Base-by-base conservation (phyloP, 2,113 vertebrate genomes). In the Lamprologus tigripictilis region DNA sequence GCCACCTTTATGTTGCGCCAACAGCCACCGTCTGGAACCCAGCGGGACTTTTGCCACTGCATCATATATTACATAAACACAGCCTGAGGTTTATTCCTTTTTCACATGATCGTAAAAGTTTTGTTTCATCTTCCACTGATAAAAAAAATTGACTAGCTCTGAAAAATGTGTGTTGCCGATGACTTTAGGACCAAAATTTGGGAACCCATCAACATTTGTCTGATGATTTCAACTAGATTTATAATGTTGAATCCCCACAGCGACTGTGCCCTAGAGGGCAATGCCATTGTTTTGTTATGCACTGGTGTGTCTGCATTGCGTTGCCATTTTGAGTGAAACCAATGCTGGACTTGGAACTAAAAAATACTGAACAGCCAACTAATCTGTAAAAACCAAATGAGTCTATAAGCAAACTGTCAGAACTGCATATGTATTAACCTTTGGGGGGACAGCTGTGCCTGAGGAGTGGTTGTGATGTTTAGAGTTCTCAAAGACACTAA, bases 1-100 rank as follows among this genome's bases (percentile, higher is more conserved):
- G 82, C 16, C 4, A 45, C 86, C 90, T 90, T 93, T 87, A 94
- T 90, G 80, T 37, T 47, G 37, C 9, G 7, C 88, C 88, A 90
- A 37, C 10, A 40, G 45, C 51, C 55, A 40, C 80, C 31, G 28
- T 31, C 83, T 80, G 55, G 63, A 83, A 53, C 6, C 80, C 42
- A 61, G 17, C 4, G 19, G 68, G 58, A 86, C 89, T 19, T 61
- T 4, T 83, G 1, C 45, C 82, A 82, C 80, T 40, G 54, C 85
- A 89, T 84, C 63, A 79, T 49, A 80, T 63, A 9, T 45, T 37
- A 17, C 73, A 23, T 8, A 17, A 54, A 81, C 12, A 54, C 80
- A 80, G 53, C 42, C n/a, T 16, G 1, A 16, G 54, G 21, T 33
- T 14, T 19, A 2, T 21, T 55, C 9, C 6, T 57, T 45, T 66